A percentile compares a stretch with the other conserved stretches of the same genome.
Evolutionary conservation across 2,797 vertebrate species (phyloP).

Genomic region (Poeciliopsis presidionis): DNA sequence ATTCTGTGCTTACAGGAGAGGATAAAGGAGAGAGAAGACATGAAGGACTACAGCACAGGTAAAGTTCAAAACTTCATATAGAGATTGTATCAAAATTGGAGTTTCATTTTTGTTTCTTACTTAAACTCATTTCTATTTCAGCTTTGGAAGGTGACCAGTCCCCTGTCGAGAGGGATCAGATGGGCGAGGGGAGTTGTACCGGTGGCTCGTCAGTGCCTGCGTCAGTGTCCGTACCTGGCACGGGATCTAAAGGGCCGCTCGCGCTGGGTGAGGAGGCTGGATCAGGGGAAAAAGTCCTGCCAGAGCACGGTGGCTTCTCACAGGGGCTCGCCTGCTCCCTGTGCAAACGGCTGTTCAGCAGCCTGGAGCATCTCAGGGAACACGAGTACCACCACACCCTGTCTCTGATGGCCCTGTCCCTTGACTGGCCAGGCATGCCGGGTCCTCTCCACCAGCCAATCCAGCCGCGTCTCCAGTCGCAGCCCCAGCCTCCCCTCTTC

Average conservation of each 20-base stretch:
- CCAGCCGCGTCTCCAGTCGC: constrained; percentile 41
- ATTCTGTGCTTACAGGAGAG: constrained; percentile 74
- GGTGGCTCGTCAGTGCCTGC: constrained; percentile 61
- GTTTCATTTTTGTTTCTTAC: constrained; percentile 23
- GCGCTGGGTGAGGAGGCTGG: constrained; percentile 61
- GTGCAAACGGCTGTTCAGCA: constrained; percentile 84
- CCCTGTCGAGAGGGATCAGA: constrained; percentile 71
- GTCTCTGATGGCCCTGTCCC: constrained; percentile 78
- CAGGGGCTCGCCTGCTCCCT: constrained; percentile 82
- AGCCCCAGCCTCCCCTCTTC: constrained; percentile 51
- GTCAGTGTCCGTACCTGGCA: constrained; percentile 54
- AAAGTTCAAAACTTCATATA: constrained; percentile 32
- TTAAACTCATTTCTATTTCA: constrained; percentile 45
- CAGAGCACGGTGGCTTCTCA: constrained; percentile 64
- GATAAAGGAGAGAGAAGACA: constrained; percentile 61
- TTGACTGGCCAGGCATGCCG: constrained; percentile 65
- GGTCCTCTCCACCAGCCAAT: constrained; percentile 34
- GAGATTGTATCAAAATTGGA: constrained; percentile 6
- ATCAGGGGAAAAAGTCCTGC: constrained; percentile 59
- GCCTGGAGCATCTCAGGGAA: constrained; percentile 82
- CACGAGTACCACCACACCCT: constrained; percentile 79
- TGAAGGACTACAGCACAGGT: constrained; percentile 69
- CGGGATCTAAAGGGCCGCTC: constrained; percentile 57
- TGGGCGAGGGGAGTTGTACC: constrained; percentile 71
- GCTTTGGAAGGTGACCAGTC: constrained; percentile 73